Evolutionary conservation across 2,797 vertebrate genomes (phyloP).

Genomic region (Mionectes olivaceus): DNA sequence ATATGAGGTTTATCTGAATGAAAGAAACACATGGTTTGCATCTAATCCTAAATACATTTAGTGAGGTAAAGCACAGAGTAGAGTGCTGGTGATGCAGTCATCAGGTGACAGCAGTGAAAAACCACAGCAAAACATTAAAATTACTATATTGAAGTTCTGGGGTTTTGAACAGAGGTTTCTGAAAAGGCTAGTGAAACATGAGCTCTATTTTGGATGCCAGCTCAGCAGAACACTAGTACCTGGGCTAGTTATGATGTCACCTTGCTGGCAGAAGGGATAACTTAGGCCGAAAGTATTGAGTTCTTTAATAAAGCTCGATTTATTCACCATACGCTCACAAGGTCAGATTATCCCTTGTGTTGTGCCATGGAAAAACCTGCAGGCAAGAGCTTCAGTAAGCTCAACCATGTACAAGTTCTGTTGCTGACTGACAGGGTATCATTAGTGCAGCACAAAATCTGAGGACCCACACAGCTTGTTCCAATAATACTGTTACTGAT

Average conservation of each 20-base stretch:
- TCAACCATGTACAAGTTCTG: neutral
- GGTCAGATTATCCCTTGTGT: neutral
- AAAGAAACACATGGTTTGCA: neutral
- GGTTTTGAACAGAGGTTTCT: neutral
- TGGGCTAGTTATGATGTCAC: conserved; percentile 30
- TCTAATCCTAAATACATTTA: neutral
- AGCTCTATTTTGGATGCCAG: neutral
- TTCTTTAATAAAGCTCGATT: conserved; percentile 14
- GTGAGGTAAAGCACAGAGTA: neutral
- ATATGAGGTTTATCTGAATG: neutral
- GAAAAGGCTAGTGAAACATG: conserved; percentile 11
- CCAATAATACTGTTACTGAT: neutral
- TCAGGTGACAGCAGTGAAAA: neutral
- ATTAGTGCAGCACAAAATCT: neutral
- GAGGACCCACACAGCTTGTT: neutral
- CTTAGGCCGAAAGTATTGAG: conserved; percentile 16
- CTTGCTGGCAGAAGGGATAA: conserved; percentile 17
- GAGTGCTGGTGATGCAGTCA: neutral
- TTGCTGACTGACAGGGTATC: conserved; percentile 13
- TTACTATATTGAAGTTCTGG: neutral
- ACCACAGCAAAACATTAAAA: neutral
- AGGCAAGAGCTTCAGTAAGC: neutral
- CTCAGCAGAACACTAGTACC: conserved; percentile 45
- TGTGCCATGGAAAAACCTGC: neutral
- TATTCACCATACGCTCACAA: neutral